Percentiles rank a stretch among this genome's conserved stretches.
phyloP scores from a whole-genome alignment of 2,888 invertebrate genomes.

The Agrypnus murinus region DNA sequence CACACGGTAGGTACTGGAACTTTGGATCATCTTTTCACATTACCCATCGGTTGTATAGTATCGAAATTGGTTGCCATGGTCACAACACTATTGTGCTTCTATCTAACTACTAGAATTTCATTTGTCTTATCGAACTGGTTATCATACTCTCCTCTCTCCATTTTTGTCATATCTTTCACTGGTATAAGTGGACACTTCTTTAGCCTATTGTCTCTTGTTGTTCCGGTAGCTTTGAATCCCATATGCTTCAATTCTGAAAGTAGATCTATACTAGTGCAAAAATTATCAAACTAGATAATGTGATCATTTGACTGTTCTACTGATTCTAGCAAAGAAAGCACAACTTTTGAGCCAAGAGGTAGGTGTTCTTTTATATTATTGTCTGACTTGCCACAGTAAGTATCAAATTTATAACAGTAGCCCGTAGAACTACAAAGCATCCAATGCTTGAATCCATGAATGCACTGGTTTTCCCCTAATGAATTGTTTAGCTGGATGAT shows the following conservation, averaged over 20 bases:
- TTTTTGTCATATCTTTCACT: background rate
- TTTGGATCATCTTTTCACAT: background rate
- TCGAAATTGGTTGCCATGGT: background rate
- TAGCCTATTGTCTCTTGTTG: background rate
- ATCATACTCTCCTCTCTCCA: background rate
- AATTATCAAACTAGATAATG: no score
- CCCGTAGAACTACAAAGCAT: no score
- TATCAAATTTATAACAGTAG: constrained; percentile 56
- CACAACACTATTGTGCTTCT: background rate
- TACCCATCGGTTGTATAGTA: background rate
- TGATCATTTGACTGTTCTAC: constrained; percentile 2
- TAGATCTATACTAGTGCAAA: no score
- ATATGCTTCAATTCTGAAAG: background rate
- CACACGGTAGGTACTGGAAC: background rate
- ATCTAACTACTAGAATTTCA: background rate
- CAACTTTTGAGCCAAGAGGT: no score
- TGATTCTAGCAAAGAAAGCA: constrained; percentile 12
- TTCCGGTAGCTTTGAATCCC: background rate
- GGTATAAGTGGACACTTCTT: background rate
- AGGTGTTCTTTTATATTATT: no score
- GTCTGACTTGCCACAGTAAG: constrained; percentile 57
- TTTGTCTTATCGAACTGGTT: background rate
- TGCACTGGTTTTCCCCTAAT: constrained; percentile 60
- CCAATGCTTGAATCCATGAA: constrained; percentile 62
- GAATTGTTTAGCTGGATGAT: constrained; percentile 56